A percentile compares a stretch with the other conserved stretches of the same genome.
phyloP scores from a whole-genome alignment of 2,888 invertebrate species.

The Cataglyphis altisquamis region DNA sequence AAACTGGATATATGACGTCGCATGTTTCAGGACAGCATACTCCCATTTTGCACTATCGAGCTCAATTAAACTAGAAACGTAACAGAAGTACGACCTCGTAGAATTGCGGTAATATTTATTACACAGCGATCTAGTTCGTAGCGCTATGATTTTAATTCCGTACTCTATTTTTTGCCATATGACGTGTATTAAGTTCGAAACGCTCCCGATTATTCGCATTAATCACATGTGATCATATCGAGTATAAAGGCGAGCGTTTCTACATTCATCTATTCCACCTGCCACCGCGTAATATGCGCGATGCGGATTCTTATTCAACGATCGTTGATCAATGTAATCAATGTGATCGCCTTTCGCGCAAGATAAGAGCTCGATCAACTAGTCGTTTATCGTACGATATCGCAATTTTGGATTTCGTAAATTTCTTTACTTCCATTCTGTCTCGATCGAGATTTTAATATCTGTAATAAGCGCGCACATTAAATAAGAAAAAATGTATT shows the following conservation, averaged over 20 bases:
- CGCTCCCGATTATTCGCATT: slow-evolving; percentile 7
- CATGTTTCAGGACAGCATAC: background rate
- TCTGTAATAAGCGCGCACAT: background rate
- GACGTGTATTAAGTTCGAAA: slow-evolving; percentile 20
- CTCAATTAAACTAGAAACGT: background rate
- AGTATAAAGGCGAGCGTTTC: slow-evolving; percentile 4
- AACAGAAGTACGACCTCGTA: background rate
- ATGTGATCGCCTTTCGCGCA: background rate
- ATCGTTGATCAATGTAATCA: slow-evolving; percentile 17
- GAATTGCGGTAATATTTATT: background rate
- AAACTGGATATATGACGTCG: background rate
- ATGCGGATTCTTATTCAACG: slow-evolving; percentile 12
- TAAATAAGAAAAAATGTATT: background rate
- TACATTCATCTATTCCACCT: slow-evolving; percentile 4
- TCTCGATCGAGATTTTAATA: background rate
- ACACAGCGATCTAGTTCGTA: background rate
- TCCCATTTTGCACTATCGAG: background rate
- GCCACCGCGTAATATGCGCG: background rate
- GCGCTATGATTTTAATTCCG: background rate
- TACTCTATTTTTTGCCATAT: background rate
- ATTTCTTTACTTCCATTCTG: background rate
- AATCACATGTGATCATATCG: slow-evolving; percentile 23
- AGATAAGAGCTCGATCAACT: slow-evolving; percentile 1
- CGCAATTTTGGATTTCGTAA: background rate
- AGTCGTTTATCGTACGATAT: background rate